phyloP scores from a whole-genome alignment of 2,888 invertebrate genomes.

The Drosophila helvetica region DNA sequence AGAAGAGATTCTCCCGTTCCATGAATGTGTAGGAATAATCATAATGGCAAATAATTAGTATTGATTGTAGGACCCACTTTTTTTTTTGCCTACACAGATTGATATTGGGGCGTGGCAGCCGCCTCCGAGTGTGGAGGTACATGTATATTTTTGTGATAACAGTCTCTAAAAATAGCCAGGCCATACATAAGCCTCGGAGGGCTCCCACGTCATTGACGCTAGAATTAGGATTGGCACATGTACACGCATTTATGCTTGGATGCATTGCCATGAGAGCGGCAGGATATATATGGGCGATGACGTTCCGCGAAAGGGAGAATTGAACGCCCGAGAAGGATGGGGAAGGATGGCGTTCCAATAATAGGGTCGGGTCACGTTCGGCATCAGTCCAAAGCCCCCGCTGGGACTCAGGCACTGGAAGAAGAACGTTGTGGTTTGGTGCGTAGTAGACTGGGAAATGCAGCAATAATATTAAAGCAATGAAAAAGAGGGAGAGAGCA shows the following conservation, averaged over 20 bases:
- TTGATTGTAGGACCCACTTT: slow-evolving; percentile 54
- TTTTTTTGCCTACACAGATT: slow-evolving; percentile 7
- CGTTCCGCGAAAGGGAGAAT: not conserved
- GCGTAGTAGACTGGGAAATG: not conserved
- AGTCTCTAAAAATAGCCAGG: slow-evolving; percentile 47
- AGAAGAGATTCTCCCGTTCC: slow-evolving; percentile 8
- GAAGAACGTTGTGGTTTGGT: not conserved
- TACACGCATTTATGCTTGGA: slow-evolving; percentile 35
- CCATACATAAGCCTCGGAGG: slow-evolving; percentile 33
- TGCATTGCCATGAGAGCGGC: slow-evolving; percentile 36
- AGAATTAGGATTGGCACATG: slow-evolving; percentile 45
- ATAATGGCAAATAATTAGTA: slow-evolving; percentile 69
- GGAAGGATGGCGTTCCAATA: not conserved
- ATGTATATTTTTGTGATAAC: slow-evolving; percentile 37
- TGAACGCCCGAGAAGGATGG: not conserved
- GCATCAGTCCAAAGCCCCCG: not conserved
- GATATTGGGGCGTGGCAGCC: slow-evolving; percentile 35
- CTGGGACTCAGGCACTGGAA: not conserved
- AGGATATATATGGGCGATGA: not conserved
- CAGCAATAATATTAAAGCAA: not conserved
- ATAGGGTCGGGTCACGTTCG: slow-evolving; percentile 5
- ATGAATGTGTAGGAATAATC: slow-evolving; percentile 43
- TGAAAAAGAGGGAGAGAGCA: not conserved
- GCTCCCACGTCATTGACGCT: slow-evolving; percentile 41
- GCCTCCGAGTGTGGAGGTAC: slow-evolving; percentile 11